Base-by-base conservation (phyloP, 2,797 vertebrate species). In the Malacoctenus gilli region DNA sequence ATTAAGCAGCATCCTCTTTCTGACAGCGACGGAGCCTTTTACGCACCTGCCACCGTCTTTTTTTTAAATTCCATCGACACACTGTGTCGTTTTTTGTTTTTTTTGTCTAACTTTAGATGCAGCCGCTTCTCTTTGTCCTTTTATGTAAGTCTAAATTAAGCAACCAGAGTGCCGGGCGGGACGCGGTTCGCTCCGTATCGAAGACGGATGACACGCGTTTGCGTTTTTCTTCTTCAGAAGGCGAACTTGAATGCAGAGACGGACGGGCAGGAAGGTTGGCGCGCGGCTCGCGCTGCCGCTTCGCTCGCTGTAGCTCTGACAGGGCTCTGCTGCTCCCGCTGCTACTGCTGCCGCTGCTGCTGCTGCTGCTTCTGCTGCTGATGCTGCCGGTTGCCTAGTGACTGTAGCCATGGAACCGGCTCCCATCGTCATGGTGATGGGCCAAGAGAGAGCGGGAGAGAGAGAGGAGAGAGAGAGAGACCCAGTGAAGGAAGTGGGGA, bases 371-470 rank as follows among this genome's bases (percentile, higher is more conserved):
- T 66, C 25, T 69, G 70, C 18, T 76, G 75, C 56, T 81, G 79
- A 77, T 86, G 86, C 81, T 83, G 85, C 73, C 13, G 77, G 87
- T 90, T 90, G 87, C 89, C 70, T 88, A 90, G 89, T 81, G 78
- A 90, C 84, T 79, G 85, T 83, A 85, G 80, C 83, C 79, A 82
- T 70, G 76, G 77, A 79, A 74, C 84, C 31, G 36, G 80, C 81
- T 88, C 79, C 71, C 77, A 88, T 88, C 77, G 86, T 79, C 85
- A 90, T 90, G 85, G 88, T 84, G 81, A 88, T 73, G 73, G 80
- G 69, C 79, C 62, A 69, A 71, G 71, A 80, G 79, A 83, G 56
- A 57, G 70, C 75, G 68, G 75, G 75, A 77, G 53, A 6, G 38
- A 21, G 38, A 40, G 46, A 63, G 73, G n/a, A 77, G 68, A 71